Evolutionary conservation across 1,140 invertebrate genomes (phyloP).

Genomic region (Psilanteris sp.): DNA sequence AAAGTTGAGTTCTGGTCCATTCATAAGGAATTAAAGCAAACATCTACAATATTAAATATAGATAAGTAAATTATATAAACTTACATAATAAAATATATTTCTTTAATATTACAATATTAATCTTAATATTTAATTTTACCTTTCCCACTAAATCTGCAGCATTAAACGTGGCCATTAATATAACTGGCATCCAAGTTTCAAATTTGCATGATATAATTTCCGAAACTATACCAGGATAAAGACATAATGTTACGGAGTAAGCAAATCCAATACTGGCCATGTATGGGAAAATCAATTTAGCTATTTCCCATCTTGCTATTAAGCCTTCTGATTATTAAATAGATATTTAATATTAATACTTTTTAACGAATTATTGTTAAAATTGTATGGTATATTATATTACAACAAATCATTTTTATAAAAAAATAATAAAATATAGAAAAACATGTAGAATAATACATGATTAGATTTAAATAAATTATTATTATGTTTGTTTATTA

Average conservation of each 20-base stretch:
- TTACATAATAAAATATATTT: too few species aligned
- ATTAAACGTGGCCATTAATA: slow-evolving; percentile 94
- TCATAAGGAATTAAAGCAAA: slow-evolving; percentile 89
- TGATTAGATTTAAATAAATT: too few species aligned
- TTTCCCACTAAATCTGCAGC: slow-evolving; percentile 92
- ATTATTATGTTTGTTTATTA: too few species aligned
- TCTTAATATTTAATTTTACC: too few species aligned
- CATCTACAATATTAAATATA: slow-evolving; percentile 81
- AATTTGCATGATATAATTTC: slow-evolving; percentile 91
- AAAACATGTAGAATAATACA: too few species aligned
- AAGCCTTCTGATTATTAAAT: slow-evolving; percentile 82
- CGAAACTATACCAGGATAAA: slow-evolving; percentile 94
- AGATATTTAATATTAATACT: not conserved
- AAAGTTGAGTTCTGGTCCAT: slow-evolving; percentile 87
- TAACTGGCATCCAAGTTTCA: slow-evolving; percentile 93
- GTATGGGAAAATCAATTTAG: slow-evolving; percentile 91
- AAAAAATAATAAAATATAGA: too few species aligned
- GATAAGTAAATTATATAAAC: too few species aligned
- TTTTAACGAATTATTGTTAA: too few species aligned
- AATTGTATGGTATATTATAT: too few species aligned
- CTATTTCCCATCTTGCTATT: slow-evolving; percentile 86
- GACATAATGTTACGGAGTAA: slow-evolving; percentile 91
- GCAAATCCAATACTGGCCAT: slow-evolving; percentile 92
- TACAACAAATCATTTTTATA: too few species aligned
- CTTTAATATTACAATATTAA: too few species aligned